Percentiles rank a stretch among this genome's conserved stretches.
These are phyloP conservation scores for Lymantria monacha DNA, from an alignment of 2,888 invertebrate genomes.

Conservation along the genomic window DNA sequence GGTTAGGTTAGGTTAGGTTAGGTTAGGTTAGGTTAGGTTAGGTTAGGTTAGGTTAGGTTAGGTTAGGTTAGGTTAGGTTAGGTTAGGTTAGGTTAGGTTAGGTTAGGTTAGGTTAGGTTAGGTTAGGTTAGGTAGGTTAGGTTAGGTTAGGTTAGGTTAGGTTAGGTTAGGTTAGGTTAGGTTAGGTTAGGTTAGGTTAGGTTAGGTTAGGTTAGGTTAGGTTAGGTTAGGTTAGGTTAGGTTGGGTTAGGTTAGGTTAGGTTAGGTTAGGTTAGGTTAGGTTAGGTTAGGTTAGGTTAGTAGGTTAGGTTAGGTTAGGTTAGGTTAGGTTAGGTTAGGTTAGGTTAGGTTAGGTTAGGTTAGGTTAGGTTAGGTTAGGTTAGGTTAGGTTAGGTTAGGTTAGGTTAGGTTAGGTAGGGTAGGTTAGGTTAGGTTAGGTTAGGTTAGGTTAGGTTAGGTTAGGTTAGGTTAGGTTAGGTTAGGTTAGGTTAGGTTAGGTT, in stretches of 20 bases:
- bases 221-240: slow-evolving; percentile 7
- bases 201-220: slow-evolving; percentile 5
- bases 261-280: slow-evolving; percentile 11
- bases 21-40: slow-evolving; percentile 18
- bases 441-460: neutral
- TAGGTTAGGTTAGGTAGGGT: slow-evolving; percentile 10
- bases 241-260: slow-evolving; percentile 8
- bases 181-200: slow-evolving; percentile 6
- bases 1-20: slow-evolving; percentile 13
- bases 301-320: slow-evolving; percentile 12
- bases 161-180: slow-evolving; percentile 5
- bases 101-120: slow-evolving; percentile 20
- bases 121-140: slow-evolving; percentile 14
- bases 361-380: slow-evolving; percentile 8
- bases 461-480: slow-evolving; percentile 11
- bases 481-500: slow-evolving; percentile 9
- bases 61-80: slow-evolving; percentile 17
- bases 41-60: slow-evolving; percentile 19
- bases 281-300: slow-evolving; percentile 8
- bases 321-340: slow-evolving; percentile 19
- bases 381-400: slow-evolving; percentile 8
- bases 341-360: slow-evolving; percentile 14
- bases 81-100: slow-evolving; percentile 22
- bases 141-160: neutral
- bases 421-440: slow-evolving; percentile 12